Evolutionary conservation across 2,113 vertebrate genomes (phyloP).

Genomic region (Oryzias javanicus): DNA sequence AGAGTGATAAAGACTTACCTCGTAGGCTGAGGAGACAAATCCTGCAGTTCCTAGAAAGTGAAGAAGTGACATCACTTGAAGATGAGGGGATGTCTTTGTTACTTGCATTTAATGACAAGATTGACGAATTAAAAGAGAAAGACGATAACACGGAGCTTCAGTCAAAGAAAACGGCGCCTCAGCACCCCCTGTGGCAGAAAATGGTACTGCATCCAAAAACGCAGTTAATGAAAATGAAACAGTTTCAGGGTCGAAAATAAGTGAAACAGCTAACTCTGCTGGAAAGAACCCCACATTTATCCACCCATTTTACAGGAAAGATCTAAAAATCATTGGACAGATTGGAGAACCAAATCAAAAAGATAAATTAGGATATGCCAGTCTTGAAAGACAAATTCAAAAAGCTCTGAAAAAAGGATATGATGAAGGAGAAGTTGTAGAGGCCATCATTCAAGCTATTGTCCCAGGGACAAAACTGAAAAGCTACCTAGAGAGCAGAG

Average conservation of each 20-base stretch:
- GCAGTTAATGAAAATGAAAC: not conserved
- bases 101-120: not conserved
- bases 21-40: no score
- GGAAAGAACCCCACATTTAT: not conserved
- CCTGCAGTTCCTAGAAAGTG: not conserved
- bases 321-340: not conserved
- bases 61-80: not conserved
- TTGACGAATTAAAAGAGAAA: not conserved
- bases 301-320: constrained; percentile 1
- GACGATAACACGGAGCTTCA: not conserved
- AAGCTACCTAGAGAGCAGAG: not conserved
- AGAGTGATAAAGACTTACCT: no score
- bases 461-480: not conserved
- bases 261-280: not conserved
- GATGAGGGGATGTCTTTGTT: not conserved
- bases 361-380: not conserved
- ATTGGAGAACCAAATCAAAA: not conserved
- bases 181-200: not conserved
- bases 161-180: not conserved
- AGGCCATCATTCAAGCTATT: not conserved
- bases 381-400: constrained; percentile 1
- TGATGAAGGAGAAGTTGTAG: not conserved
- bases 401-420: not conserved
- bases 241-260: no score
- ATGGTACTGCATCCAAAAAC: not conserved